phyloP scores from a whole-genome alignment of 2,113 vertebrate genomes.

The Thamnaconus septentrionalis region DNA sequence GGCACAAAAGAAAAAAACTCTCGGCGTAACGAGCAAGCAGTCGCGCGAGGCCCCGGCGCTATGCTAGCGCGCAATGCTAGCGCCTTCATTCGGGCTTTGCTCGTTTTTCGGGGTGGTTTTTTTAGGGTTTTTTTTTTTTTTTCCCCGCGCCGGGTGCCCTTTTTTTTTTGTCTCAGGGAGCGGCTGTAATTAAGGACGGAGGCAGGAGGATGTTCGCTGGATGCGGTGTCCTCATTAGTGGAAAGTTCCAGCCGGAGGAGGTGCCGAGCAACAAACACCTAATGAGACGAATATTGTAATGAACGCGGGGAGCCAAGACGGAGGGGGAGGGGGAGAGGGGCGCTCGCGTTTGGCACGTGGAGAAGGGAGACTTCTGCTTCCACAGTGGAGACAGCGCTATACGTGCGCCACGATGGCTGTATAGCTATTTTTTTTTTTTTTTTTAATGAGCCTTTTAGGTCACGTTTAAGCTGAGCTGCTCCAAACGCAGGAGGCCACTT shows the following conservation, averaged over 20 bases:
- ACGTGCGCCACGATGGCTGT: too few species aligned
- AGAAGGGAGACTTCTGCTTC: neutral
- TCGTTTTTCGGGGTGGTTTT: constrained; percentile 3
- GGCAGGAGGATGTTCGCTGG: constrained; percentile 68
- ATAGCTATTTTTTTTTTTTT: too few species aligned
- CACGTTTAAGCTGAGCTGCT: too few species aligned
- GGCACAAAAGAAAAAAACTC: too few species aligned
- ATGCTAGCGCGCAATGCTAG: too few species aligned
- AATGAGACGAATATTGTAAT: constrained; percentile 74
- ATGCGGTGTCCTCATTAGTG: constrained; percentile 75
- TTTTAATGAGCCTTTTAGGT: too few species aligned
- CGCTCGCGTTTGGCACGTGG: neutral
- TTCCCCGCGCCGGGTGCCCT: constrained; percentile 43
- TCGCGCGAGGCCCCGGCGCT: too few species aligned
- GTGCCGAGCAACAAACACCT: constrained; percentile 65
- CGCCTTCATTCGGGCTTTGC: too few species aligned
- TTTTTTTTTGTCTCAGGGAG: constrained; percentile 51
- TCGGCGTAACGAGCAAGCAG: too few species aligned
- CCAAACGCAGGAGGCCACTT: too few species aligned
- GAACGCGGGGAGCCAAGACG: constrained; percentile 53
- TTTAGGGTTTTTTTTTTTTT: constrained; percentile 42
- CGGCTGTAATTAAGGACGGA: constrained; percentile 55
- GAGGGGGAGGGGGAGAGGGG: constrained; percentile 31
- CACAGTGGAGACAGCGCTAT: too few species aligned
- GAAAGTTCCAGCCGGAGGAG: constrained; percentile 70